Evolutionary conservation across 92 coral and sea anemone species (phyloP).

Genomic region (Porites divaricata): DNA sequence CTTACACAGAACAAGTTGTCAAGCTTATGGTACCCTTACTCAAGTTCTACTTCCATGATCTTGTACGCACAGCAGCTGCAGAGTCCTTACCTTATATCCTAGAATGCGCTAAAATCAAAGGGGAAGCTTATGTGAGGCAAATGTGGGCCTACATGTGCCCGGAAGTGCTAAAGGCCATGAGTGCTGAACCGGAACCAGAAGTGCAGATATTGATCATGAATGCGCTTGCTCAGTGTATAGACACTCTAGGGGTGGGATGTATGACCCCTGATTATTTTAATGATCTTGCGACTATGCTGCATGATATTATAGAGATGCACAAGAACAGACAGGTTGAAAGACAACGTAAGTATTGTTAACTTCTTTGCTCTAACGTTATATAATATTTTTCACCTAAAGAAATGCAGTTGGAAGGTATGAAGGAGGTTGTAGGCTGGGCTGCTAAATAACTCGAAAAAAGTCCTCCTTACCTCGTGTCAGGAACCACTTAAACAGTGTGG

Average conservation of each 20-base stretch:
- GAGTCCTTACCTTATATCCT: conserved; percentile 89
- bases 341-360: conserved; percentile 77
- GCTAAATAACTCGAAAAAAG: too few relatives aligned
- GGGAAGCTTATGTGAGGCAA: conserved; percentile 91
- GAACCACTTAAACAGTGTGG: too few relatives aligned
- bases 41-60: conserved; percentile 98
- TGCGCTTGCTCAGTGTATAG: conserved; percentile 95
- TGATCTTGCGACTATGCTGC: conserved; percentile 81
- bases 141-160: conserved; percentile 98
- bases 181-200: conserved; percentile 96
- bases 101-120: conserved; percentile 90
- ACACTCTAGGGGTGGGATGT: conserved; percentile 91
- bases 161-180: conserved; percentile 89
- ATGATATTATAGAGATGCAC: conserved; percentile 84
- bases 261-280: conserved; percentile 81
- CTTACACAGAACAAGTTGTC: conserved; percentile 91
- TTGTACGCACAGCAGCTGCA: conserved; percentile 98
- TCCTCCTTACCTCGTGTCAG: too few relatives aligned
- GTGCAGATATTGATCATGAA: conserved; percentile 93
- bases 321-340: conserved; percentile 90
- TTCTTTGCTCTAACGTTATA: too few relatives aligned
- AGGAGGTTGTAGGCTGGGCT: too few relatives aligned
- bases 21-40: conserved; percentile 94
- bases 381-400: not conserved
- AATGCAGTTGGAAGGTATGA: too few relatives aligned